These are phyloP conservation scores for Oligia latruncula DNA, from an alignment of 2,888 invertebrate genomes.

Conservation along the genomic window DNA sequence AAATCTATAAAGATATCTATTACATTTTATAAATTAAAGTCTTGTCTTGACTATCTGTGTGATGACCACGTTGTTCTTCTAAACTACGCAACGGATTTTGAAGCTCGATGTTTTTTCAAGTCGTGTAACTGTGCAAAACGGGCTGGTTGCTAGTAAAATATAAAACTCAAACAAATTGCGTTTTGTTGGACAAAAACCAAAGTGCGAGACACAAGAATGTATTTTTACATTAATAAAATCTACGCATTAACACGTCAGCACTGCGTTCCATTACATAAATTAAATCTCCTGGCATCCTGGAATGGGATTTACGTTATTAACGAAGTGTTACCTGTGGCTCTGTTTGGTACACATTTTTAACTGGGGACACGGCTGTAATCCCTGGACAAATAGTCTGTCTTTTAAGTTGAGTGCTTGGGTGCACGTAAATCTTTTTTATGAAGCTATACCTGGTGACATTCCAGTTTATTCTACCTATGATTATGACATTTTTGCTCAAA, in stretches of 20 bases:
- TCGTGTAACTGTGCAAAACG: neutral
- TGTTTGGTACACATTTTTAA: neutral
- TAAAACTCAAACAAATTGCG: neutral
- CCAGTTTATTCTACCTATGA: neutral
- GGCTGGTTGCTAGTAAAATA: neutral
- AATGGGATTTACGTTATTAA: neutral
- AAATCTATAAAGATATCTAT: neutral
- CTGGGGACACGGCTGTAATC: neutral
- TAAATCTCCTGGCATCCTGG: conserved; percentile 3
- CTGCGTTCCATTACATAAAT: conserved; percentile 39
- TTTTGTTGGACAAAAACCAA: neutral
- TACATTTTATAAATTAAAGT: neutral
- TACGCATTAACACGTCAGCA: neutral
- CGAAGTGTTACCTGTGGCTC: neutral
- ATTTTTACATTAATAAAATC: neutral
- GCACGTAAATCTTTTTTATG: neutral
- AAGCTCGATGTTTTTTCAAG: neutral
- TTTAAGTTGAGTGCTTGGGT: neutral
- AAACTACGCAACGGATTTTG: neutral
- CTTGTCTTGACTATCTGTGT: neutral
- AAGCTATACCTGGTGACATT: neutral
- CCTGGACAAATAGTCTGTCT: neutral
- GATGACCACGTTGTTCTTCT: too few relatives aligned
- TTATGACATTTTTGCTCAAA: neutral
- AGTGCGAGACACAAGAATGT: neutral